Evolutionary conservation across 2,888 invertebrate species (phyloP).

Genomic region (Micoletzkya japonica): DNA sequence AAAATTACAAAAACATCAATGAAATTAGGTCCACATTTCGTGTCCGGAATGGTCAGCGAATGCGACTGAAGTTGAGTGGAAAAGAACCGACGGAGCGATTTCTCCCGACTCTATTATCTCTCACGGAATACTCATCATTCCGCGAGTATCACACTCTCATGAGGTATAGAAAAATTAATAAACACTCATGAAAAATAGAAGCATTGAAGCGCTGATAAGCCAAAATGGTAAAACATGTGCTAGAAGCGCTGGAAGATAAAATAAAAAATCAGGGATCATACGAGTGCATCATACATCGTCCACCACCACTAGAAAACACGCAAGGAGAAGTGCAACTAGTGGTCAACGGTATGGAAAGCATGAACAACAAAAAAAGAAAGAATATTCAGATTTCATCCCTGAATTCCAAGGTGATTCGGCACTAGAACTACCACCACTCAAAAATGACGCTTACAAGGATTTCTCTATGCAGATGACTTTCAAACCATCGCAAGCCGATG

Average conservation of each 20-base stretch:
- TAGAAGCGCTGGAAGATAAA: not conserved
- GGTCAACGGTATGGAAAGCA: not conserved
- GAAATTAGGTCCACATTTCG: conserved; percentile 31
- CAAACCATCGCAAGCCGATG: conserved; percentile 15
- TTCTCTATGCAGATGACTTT: conserved; percentile 26
- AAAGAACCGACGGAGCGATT: conserved; percentile 30
- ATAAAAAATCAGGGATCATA: conserved; percentile 13
- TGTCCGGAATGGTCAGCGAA: conserved; percentile 30
- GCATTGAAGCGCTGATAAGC: too few relatives aligned
- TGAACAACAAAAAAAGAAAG: not conserved
- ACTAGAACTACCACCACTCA: conserved; percentile 50
- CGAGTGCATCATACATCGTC: conserved; percentile 18
- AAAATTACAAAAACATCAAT: too few relatives aligned
- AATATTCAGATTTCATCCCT: conserved; percentile 50
- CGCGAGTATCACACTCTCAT: conserved; percentile 31
- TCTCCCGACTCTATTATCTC: conserved; percentile 33
- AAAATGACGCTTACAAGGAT: conserved; percentile 28
- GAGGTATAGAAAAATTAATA: not conserved
- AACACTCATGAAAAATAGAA: conserved; percentile 10
- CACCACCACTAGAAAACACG: not conserved
- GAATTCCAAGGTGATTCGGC: conserved; percentile 45
- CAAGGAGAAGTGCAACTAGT: conserved; percentile 19
- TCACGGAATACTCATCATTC: conserved; percentile 42
- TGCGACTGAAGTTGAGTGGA: conserved; percentile 28
- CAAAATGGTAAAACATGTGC: too few relatives aligned